Base-by-base conservation (phyloP, 2,797 vertebrate genomes). In the Semotilus atromaculatus region DNA sequence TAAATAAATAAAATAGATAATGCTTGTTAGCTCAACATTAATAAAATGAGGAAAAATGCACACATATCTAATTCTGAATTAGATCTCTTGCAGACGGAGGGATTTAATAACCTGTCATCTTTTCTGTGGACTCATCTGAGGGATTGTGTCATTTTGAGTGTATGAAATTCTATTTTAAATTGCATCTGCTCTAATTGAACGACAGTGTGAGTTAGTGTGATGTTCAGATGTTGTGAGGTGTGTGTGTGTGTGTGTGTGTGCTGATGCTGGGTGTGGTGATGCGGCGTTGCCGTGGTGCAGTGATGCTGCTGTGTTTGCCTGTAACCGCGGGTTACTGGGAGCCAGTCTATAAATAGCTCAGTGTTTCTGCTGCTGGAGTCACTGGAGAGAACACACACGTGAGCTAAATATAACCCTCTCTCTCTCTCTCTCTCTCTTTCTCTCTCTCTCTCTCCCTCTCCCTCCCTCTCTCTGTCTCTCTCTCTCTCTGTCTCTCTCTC, bases 341-440 rank as follows among this genome's bases (percentile, higher is more conserved):
- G 80, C 31, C 45, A 16, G 58, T 85, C 81, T 88, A 88, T 74
- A 74, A 88, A 86, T 88, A 88, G 87, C 78, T 21, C 58, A 29
- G 76, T 76, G 85, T 81, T 81, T 83, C 84, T 81, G 26, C 51
- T 60, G 58, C 75, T 75, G 78, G 71, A 71, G 74, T 86, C 64
- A 43, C 67, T 29, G 34, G 85, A 83, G 36, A 45, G 85, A 76
- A 74, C 82, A 81, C 62, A 84, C 82, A 86, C 80, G 23, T 36
- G 80, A 85, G 82, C 85, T 88, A 88, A 88, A 88, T 86, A 88
- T 88, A 88, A 38, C 75, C 71, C 75, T 43, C 38, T n/a, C 34
- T 40, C 34, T 19, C 21, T 38, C 55, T 48, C 48, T 62, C 36
- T 11, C 4, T 26, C 38, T 29, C 72, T 19, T 7, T 67, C 26